A percentile compares a stretch with the other conserved stretches of the same genome.
phyloP scores from a whole-genome alignment of 2,113 vertebrate genomes.

The Hippocampus zosterae region DNA sequence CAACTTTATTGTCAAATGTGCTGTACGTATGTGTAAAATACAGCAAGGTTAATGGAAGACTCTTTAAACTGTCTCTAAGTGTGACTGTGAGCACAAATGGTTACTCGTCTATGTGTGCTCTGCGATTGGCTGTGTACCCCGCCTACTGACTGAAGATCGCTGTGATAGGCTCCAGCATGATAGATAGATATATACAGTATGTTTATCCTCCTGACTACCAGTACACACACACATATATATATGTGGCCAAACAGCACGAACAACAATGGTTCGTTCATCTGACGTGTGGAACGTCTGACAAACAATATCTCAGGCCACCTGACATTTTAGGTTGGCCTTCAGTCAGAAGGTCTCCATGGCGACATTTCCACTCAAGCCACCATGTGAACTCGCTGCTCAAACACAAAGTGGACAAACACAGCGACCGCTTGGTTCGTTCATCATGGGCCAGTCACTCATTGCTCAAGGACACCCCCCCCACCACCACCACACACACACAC shows the following conservation, averaged over 20 bases:
- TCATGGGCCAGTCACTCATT: slow-evolving; percentile 10
- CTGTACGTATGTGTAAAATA: too few species aligned
- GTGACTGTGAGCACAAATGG: too few species aligned
- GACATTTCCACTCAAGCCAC: background rate
- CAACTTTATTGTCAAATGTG: too few species aligned
- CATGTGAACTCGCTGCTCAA: background rate
- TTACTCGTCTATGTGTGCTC: too few species aligned
- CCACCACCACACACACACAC: background rate
- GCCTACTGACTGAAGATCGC: too few species aligned
- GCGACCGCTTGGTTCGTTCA: slow-evolving; percentile 22
- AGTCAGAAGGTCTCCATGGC: background rate
- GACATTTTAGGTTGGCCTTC: background rate
- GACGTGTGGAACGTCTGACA: background rate
- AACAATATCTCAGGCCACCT: background rate
- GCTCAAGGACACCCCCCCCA: background rate
- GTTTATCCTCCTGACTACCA: too few species aligned
- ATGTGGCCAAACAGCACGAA: background rate
- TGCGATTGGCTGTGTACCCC: too few species aligned
- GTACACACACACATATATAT: too few species aligned
- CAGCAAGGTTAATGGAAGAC: too few species aligned
- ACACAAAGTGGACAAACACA: background rate
- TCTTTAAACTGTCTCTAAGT: too few species aligned
- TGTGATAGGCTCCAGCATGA: too few species aligned
- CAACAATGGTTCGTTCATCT: background rate
- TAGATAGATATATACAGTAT: too few species aligned